phyloP scores from a whole-genome alignment of 1,140 invertebrate genomes.

The Plodia interpunctella region DNA sequence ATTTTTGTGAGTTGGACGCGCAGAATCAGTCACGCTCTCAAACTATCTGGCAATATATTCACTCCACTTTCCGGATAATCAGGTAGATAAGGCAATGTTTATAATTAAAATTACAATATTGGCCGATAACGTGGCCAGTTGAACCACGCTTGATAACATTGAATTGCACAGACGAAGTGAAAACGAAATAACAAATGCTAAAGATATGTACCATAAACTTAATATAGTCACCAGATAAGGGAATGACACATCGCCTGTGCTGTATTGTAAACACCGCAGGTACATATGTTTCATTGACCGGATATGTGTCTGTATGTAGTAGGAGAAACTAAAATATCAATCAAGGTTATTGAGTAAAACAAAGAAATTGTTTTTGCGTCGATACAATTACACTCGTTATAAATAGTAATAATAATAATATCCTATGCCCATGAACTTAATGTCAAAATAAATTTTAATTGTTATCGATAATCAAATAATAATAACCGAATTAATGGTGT shows the following conservation, averaged over 20 bases:
- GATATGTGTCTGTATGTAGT: conserved; percentile 18
- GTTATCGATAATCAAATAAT: no score
- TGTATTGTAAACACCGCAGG: conserved; percentile 2
- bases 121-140: conserved; percentile 22
- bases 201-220: conserved; percentile 40
- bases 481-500: no score
- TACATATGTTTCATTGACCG: conserved; percentile 44
- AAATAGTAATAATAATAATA: no score
- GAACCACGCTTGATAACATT: conserved; percentile 33
- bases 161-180: conserved; percentile 38
- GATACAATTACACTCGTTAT: neutral
- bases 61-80: conserved; percentile 28
- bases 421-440: no score
- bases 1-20: conserved; percentile 31
- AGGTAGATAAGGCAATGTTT: conserved; percentile 29
- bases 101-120: conserved; percentile 38
- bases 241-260: conserved; percentile 59
- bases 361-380: neutral
- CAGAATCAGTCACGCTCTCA: neutral
- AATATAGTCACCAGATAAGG: conserved; percentile 53
- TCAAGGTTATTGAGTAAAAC: neutral
- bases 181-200: conserved; percentile 55
- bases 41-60: neutral
- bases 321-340: neutral
- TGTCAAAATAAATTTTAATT: no score